A percentile compares a stretch with the other conserved stretches of the same genome.
phyloP scores from a whole-genome alignment of 1,140 invertebrate species.

The Neodiprion lecontei region DNA sequence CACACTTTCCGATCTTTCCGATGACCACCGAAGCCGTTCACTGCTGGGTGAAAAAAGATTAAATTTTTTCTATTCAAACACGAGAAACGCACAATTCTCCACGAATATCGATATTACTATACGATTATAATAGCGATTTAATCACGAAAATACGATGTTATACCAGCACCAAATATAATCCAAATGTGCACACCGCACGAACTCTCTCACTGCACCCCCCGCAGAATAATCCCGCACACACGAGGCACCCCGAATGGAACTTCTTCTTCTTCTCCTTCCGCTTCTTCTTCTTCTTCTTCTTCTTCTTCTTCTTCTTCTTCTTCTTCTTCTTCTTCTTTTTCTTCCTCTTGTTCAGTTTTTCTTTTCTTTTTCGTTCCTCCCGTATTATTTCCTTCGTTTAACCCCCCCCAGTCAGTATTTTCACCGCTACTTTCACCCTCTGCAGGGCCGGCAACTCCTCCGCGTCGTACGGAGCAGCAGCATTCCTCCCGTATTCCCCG shows the following conservation, averaged over 20 bases:
- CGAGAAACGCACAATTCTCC: no score
- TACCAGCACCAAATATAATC: no score
- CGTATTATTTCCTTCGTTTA: no score
- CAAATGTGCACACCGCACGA: no score
- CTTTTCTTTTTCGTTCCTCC: background rate
- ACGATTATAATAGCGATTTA: no score
- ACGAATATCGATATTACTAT: no score
- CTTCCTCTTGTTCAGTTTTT: background rate
- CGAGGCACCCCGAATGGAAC: background rate
- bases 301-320: background rate
- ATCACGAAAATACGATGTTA: no score
- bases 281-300: background rate
- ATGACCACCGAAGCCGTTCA: constrained; percentile 22
- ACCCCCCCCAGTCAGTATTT: no score
- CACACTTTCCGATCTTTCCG: constrained; percentile 16
- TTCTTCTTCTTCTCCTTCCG: constrained; percentile 24
- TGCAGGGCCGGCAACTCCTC: constrained; percentile 14
- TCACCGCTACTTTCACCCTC: constrained; percentile 13
- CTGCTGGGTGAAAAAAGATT: constrained; percentile 15
- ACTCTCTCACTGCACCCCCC: no score
- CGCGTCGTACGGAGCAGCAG: background rate
- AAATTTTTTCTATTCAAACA: no score
- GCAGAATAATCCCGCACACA: no score
- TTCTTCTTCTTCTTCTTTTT: background rate
- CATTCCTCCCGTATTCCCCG: background rate